phyloP scores from a whole-genome alignment of 2,888 invertebrate genomes.

The Conistra vaccinii region DNA sequence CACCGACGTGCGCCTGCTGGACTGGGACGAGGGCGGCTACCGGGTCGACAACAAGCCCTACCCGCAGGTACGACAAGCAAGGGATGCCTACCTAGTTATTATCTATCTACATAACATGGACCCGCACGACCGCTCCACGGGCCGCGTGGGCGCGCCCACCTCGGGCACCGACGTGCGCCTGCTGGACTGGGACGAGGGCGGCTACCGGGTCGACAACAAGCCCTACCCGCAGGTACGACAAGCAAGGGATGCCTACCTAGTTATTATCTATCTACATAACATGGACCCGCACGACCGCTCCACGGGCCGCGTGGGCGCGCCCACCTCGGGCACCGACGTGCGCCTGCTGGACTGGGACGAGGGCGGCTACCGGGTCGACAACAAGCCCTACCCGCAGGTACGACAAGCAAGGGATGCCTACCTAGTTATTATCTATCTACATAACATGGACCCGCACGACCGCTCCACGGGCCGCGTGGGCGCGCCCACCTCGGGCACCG shows the following conservation, averaged over 20 bases:
- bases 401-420: no score
- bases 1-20: constrained; percentile 95
- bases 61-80: constrained; percentile 83
- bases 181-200: constrained; percentile 94
- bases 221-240: constrained; percentile 89
- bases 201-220: constrained; percentile 94
- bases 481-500: constrained; percentile 95
- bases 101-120: no score
- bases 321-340: constrained; percentile 96
- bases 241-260: not conserved
- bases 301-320: constrained; percentile 96
- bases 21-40: constrained; percentile 95
- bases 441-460: constrained; percentile 94
- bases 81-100: not conserved
- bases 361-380: constrained; percentile 94
- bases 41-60: constrained; percentile 93
- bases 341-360: constrained; percentile 96
- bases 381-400: constrained; percentile 88
- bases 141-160: constrained; percentile 97
- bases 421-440: not conserved
- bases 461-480: constrained; percentile 95
- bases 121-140: constrained; percentile 91
- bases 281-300: constrained; percentile 92
- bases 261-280: no score
- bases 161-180: constrained; percentile 95